Evolutionary conservation across 2,797 vertebrate species (phyloP), one percentile per base, ranked within the genome.

Genomic region (Sphaeramia orbicularis): DNA sequence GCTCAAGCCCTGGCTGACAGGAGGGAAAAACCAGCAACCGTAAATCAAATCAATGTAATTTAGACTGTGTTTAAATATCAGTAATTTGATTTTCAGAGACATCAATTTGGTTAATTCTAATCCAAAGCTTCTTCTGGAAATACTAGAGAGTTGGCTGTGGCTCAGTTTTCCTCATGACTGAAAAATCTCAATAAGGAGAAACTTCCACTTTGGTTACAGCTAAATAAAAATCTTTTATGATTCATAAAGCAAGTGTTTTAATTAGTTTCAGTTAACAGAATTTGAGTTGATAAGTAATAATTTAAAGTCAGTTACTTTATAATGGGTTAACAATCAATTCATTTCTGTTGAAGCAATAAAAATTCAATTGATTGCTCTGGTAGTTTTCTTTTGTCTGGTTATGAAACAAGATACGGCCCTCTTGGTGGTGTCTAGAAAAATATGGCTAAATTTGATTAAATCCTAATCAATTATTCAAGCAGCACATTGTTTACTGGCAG

Each of bases 1-100:
- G 56, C 38, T n/a, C 1, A 36, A 16, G 38, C 64, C 18, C n/a
- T 42, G 14, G 42, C 38, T 57, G 21, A 24, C 13, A 35, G 15
- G 7, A 19, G 53, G 49, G 43, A 50, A 61, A 74, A 78, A 76
- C 63, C 42, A 43, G 36, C 54, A 44, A 74, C 68, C 61, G 15
- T 18, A 44, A 72, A 72, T 54, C n/a, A 44, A 1, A 50, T 54
- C 50, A 21, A 32, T 45, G 53, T 47, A 42, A 75, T 64, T 73
- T 65, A 37, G 47, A 15, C 15, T 60, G 43, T 3, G 13, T 55
- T 42, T 45, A 44, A 44, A 16, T 42, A 30, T 19, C 9, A 45
- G 49, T 40, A 32, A 37, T 47, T 61, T 4, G 13, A 44, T 47
- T 40, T 59, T 2, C 13, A 58, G 27, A 58, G 27, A 54, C 21